Percentiles rank a stretch among this genome's conserved stretches.
Evolutionary conservation across 2,888 invertebrate genomes (phyloP).

Genomic region (Hyppa rectilinea): DNA sequence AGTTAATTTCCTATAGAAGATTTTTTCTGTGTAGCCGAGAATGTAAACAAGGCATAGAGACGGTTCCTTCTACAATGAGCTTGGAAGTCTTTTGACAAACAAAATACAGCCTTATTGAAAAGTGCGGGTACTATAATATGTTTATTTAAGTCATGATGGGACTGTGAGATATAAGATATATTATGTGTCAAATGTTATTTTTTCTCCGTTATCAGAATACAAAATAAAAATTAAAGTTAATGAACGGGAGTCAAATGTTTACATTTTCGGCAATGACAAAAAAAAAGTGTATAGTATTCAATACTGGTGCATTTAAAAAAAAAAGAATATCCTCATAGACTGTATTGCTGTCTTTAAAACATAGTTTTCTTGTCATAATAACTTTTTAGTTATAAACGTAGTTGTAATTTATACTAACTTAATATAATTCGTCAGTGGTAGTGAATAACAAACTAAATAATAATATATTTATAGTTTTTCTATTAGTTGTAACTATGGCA

Average conservation of each 20-base stretch:
- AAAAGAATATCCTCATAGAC: slow-evolving; percentile 49
- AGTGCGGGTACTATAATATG: no score
- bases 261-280: not conserved
- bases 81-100: slow-evolving; percentile 1
- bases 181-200: slow-evolving; percentile 4
- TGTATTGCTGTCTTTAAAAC: slow-evolving; percentile 48
- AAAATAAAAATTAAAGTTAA: not conserved
- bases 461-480: slow-evolving; percentile 18
- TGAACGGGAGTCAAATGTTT: not conserved
- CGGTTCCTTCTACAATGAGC: not conserved
- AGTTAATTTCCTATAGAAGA: slow-evolving; percentile 58
- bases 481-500: slow-evolving; percentile 39
- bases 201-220: not conserved
- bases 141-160: not conserved
- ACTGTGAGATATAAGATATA: no score
- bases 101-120: not conserved
- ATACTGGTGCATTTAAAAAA: slow-evolving; percentile 51
- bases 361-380: slow-evolving; percentile 51
- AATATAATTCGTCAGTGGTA: slow-evolving; percentile 28
- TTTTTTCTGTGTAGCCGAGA: not conserved
- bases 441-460: slow-evolving; percentile 16
- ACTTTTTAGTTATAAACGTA: slow-evolving; percentile 24
- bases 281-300: not conserved
- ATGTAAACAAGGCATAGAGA: slow-evolving; percentile 15
- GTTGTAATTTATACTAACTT: slow-evolving; percentile 28